Evolutionary conservation across 2,888 invertebrate genomes (phyloP), one percentile per base, ranked within the genome.

Genomic region (Autographa gamma): DNA sequence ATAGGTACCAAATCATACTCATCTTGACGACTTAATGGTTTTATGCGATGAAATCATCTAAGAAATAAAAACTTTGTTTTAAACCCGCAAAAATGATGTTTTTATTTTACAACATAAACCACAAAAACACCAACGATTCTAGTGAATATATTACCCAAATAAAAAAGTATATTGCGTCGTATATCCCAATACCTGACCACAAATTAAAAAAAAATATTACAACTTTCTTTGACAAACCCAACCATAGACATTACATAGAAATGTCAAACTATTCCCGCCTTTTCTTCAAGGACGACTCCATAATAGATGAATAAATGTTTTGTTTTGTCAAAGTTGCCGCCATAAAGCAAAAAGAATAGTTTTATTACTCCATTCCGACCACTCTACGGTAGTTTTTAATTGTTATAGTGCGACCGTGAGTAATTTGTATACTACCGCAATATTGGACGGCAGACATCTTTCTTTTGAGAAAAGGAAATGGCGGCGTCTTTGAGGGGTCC

Each of bases 311-410:
- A 73, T 62, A 87, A 88, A 87, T 88, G 87, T 89, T 89, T 91
- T 89, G 75, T 84, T 80, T 63, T 75, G 79, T 81, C 83, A 77
- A 82, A 79, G 81, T 79, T 74, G 79, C 85, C 83, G 85, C 81
- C 77, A 78, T 83, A 80, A 85, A 85, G 76, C 76, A 66, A 74
- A 84, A 81, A 86, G 89, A 89, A 90, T 89, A 84, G 86, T 81
- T 87, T 88, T 89, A 90, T 85, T 86, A 74, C 86, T 83, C 66
- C 83, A 87, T 90, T 84, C 84, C 82, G 82, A 89, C 88, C 89
- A 90, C 87, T 89, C 89, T 92, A 92, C 93, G 86, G 93, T 93
- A 93, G 93, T 93, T 86, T 88, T 82, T 90, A 89, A 89, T 93
- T 89, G 86, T 89, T 92, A 87, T 90, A 90, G 91, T 91, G 90